These are phyloP conservation scores for Samia ricini DNA, from an alignment of 1,140 invertebrate species.

Conservation along the genomic window DNA sequence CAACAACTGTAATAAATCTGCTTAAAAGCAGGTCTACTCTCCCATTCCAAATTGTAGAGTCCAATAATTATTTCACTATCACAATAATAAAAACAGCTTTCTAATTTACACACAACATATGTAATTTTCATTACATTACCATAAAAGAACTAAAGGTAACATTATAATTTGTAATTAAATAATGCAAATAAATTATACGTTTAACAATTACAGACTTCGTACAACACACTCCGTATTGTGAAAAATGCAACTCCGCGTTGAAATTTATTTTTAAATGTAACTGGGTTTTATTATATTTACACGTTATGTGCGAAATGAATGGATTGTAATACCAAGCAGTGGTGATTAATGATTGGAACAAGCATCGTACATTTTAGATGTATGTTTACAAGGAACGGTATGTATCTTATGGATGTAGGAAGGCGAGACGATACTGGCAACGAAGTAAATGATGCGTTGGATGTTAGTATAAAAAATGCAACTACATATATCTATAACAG, in stretches of 20 bases:
- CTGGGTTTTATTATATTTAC: no score
- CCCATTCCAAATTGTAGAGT: background rate
- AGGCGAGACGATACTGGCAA: no score
- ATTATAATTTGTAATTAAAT: background rate
- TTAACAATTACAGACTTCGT: background rate
- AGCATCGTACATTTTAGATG: no score
- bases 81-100: background rate
- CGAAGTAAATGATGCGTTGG: no score
- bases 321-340: no score
- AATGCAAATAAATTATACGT: slow-evolving; percentile 1
- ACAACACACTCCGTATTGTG: background rate
- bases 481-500: no score
- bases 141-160: background rate
- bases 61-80: background rate
- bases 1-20: background rate
- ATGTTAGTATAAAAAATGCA: no score
- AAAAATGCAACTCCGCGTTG: background rate
- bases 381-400: no score
- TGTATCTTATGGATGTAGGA: no score
- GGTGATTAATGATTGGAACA: no score
- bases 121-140: background rate
- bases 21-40: background rate
- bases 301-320: no score
- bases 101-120: background rate
- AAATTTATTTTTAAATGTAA: no score